phyloP scores from a whole-genome alignment of 2,888 invertebrate species.

The Pollenia griseotomentosa region DNA sequence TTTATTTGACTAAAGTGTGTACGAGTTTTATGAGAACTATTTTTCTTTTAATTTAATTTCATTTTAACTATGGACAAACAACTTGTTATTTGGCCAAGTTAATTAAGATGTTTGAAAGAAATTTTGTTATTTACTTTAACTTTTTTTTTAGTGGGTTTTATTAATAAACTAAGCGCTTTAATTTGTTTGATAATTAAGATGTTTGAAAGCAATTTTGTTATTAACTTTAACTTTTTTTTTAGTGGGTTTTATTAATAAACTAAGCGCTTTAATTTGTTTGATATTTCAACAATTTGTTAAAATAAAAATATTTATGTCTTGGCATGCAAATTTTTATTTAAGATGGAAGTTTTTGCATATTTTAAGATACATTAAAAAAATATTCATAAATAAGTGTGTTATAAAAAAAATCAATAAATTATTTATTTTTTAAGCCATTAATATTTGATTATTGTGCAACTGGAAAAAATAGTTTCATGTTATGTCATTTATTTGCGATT shows the following conservation, averaged over 20 bases:
- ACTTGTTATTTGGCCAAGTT: conserved; percentile 42
- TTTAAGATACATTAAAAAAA: too few relatives aligned
- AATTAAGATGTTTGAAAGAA: conserved; percentile 35
- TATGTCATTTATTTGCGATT: background rate
- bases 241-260: background rate
- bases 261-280: background rate
- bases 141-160: background rate
- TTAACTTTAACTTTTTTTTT: conserved; percentile 4
- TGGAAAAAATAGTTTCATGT: background rate
- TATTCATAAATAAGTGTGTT: too few relatives aligned
- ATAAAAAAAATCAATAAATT: too few relatives aligned
- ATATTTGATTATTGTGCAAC: too few relatives aligned
- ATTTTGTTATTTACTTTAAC: conserved; percentile 26
- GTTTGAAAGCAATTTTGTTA: conserved; percentile 16
- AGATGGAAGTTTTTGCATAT: too few relatives aligned
- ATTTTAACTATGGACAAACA: conserved; percentile 46
- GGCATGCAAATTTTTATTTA: too few relatives aligned
- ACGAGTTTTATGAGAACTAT: conserved; percentile 74
- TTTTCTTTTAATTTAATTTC: conserved; percentile 43
- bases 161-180: background rate
- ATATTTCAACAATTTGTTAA: too few relatives aligned
- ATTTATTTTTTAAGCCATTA: too few relatives aligned
- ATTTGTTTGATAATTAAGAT: conserved; percentile 18
- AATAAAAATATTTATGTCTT: too few relatives aligned
- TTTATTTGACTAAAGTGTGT: conserved; percentile 81